Conservation (phyloP, 2,113 vertebrate species). For the Baryphthengus martii region DNA sequence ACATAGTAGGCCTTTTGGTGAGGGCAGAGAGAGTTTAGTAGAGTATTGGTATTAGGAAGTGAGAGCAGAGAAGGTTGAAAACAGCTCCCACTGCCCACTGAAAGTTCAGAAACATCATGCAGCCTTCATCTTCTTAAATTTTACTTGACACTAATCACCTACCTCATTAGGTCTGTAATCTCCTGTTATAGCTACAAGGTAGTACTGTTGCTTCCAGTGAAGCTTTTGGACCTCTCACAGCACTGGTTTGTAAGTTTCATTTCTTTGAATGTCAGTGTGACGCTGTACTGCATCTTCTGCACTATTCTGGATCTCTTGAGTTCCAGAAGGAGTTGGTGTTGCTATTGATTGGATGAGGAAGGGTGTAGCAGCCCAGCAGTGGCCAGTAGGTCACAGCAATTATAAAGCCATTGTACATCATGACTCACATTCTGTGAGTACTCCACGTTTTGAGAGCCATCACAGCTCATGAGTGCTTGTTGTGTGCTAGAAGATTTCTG, state of each 20-base stretch:
- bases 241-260: background rate
- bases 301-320: background rate
- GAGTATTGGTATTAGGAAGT: background rate
- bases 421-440: background rate
- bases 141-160: background rate
- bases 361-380: background rate
- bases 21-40: too few species aligned
- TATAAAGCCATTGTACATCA: fast-evolving
- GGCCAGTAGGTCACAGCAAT: background rate
- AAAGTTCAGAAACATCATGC: background rate
- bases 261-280: background rate
- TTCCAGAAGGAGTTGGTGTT: background rate
- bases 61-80: background rate
- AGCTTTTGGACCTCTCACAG: background rate
- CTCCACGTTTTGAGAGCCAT: background rate
- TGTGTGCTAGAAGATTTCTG: background rate
- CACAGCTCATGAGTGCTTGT: background rate
- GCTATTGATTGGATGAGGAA: background rate
- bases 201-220: background rate
- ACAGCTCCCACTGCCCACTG: background rate
- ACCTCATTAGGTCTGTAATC: background rate
- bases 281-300: background rate
- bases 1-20: background rate
- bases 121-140: background rate
- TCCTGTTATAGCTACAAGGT: background rate